Evolutionary conservation across 2,797 vertebrate species (phyloP).

Genomic region (Hippoglossus hippoglossus): DNA sequence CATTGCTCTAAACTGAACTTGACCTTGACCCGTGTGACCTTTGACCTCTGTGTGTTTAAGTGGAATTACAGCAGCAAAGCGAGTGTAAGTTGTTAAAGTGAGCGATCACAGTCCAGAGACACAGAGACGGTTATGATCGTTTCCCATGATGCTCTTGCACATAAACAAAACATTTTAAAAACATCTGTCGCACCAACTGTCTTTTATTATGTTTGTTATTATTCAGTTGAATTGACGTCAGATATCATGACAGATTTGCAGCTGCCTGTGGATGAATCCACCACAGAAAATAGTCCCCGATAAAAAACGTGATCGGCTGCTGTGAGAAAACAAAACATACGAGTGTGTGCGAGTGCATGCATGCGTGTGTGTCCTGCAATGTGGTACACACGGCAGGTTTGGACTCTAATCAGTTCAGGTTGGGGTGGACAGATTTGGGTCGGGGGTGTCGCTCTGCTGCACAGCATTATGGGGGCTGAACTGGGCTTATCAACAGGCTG

Average conservation of each 20-base stretch:
- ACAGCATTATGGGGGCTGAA: conserved; percentile 41
- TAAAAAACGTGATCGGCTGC: no score
- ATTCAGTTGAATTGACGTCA: background rate
- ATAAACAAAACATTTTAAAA: background rate
- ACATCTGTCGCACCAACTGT: background rate
- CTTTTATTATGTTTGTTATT: conserved; percentile 1
- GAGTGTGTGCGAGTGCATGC: no score
- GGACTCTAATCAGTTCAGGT: conserved; percentile 4
- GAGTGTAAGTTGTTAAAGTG: background rate
- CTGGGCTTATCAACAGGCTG: conserved; percentile 52
- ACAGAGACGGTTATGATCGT: background rate
- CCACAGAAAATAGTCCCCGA: background rate
- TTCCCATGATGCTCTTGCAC: background rate
- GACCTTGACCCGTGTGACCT: conserved; percentile 22
- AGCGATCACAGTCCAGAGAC: background rate
- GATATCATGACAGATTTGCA: background rate
- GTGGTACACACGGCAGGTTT: background rate
- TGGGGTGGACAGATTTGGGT: conserved; percentile 31
- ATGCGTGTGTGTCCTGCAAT: background rate
- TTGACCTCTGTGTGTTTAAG: conserved; percentile 30
- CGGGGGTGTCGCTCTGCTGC: conserved; percentile 21
- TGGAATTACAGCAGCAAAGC: conserved; percentile 7
- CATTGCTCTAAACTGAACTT: background rate
- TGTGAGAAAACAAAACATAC: no score
- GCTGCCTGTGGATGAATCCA: no score